Base-by-base conservation (phyloP, 64 coral and sea anemone genomes). In the Pocillopora verrucosa region DNA sequence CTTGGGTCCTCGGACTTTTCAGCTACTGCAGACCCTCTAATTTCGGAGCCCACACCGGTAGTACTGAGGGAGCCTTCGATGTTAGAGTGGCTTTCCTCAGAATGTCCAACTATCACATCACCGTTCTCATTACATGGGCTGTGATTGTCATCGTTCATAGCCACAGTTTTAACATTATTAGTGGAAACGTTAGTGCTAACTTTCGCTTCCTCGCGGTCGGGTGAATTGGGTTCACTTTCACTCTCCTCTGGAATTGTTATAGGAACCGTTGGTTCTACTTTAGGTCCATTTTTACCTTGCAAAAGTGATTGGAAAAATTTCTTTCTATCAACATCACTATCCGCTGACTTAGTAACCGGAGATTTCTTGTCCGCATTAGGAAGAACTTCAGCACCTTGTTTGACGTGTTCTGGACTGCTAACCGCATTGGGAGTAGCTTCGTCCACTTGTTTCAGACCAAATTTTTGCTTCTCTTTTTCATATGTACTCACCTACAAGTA, bases 291-390 rank as follows among this genome's bases (percentile, higher is more conserved):
- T 74, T 96, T 96, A 26, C 69, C 80, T 76, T 93, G 88, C 72
- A 96, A 76, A 13, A 96, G 57, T 30, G 94, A 79, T 63, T 93
- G 91, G 56, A 96, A 96, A 79, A 96, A 96, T 67, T 96, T 96
- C 37, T 86, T 96, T 34, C 88, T 87, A 19, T 96, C 94, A 14
- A 70, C 73, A 13, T 96, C 94, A 83, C 68, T 88, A 15, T 87
- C 89, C 11, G 94, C 75, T 6, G 91, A 84, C 16, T 90, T 90
- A 13, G 91, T 30, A 74, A 20, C 64, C 0, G 65, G 64, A 72
- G 82, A 72, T 38, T 68, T 56, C 37, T 72, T 51, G 0, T 72
- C 82, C 14, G 65, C 56, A 85, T 34, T 26, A 69, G 81, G 22
- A 19, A 57, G 38, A 24, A 13, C 16, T 56, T 85, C 38, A 51